Base-by-base conservation (phyloP, 2,888 invertebrate genomes). In the Heliothis peltigera region DNA sequence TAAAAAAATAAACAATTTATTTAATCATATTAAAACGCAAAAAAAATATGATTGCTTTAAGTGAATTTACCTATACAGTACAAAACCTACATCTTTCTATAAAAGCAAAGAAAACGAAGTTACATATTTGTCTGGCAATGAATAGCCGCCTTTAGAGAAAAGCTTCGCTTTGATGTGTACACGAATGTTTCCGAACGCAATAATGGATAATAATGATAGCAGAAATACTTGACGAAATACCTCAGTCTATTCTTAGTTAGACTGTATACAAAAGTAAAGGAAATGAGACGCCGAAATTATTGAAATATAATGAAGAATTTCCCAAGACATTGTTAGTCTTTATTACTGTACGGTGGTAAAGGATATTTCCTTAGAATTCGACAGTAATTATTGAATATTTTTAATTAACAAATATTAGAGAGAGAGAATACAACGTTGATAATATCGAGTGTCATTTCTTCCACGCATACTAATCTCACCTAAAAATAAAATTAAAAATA, bases 171-270 rank as follows among this genome's bases (percentile, higher is more conserved):
- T 78, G 79, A 78, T 64, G 66, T 64, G 51, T 32, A 54, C 48
- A 57, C 51, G 73, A 79, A 76, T 76, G 76, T 68, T 71, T 60
- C 57, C 56, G 66, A 63, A 60, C 46, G 70, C 53, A 67, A 73
- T 75, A 72, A 78, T 62, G 64, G 66, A 73, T 75, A 75, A 75
- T 78, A 75, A 78, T 65, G 59, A 70, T 39, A 10, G 53, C 43
- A 65, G 43, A 55, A 70, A 65, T 62, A 28, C 32, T 70, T 75
- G 22, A 21, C 19, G 39, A 39, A 65, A 65, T 62, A 59, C 12
- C 47, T 74, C 46, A 22, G 48, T 60, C 73, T 43, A 55, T 68
- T 63, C 68, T 51, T 15, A 32, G 44, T 46, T 49, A 15, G 39
- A 42, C 10, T 28, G 17, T 18, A 15, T 22, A 25, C 22, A 22